These are phyloP conservation scores for Choristoneura rosaceana DNA, from an alignment of 2,888 invertebrate species.

Conservation along the genomic window DNA sequence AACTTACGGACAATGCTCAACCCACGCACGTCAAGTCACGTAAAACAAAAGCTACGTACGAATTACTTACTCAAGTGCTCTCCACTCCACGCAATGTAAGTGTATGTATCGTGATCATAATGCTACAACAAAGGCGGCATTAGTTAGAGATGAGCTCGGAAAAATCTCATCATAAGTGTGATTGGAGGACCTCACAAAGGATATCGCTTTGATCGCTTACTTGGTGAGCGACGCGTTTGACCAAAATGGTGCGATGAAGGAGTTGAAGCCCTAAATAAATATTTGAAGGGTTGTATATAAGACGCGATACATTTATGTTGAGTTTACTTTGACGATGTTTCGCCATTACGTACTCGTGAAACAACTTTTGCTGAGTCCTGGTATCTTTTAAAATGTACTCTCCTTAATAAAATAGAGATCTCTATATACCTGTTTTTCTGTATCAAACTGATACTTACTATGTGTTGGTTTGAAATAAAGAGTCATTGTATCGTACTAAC, in stretches of 20 bases:
- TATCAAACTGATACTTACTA: too few relatives aligned
- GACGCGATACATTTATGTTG: not conserved
- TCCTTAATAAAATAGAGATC: not conserved
- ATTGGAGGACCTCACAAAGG: constrained; percentile 25
- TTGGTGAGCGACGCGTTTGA: constrained; percentile 12
- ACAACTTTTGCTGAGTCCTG: not conserved
- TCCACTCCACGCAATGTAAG: constrained; percentile 47
- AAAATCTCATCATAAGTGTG: constrained; percentile 31
- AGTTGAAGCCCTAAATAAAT: constrained; percentile 27
- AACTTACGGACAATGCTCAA: constrained; percentile 60
- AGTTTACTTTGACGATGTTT: not conserved
- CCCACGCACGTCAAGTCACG: constrained; percentile 55
- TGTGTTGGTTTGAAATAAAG: too few relatives aligned
- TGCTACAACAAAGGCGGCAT: constrained; percentile 60
- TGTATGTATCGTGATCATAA: constrained; percentile 51
- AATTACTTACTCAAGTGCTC: constrained; percentile 61
- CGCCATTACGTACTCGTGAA: not conserved
- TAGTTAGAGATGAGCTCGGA: constrained; percentile 54
- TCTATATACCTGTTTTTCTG: too few relatives aligned
- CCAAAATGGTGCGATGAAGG: constrained; percentile 16
- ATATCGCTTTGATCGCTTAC: constrained; percentile 27
- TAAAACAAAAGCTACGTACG: constrained; percentile 60
- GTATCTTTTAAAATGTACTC: not conserved
- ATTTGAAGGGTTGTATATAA: constrained; percentile 13
- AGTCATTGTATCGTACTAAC: not conserved